Percentiles rank a stretch among this genome's conserved stretches.
phyloP scores from a whole-genome alignment of 2,797 vertebrate genomes.

The Esox lucius region DNA sequence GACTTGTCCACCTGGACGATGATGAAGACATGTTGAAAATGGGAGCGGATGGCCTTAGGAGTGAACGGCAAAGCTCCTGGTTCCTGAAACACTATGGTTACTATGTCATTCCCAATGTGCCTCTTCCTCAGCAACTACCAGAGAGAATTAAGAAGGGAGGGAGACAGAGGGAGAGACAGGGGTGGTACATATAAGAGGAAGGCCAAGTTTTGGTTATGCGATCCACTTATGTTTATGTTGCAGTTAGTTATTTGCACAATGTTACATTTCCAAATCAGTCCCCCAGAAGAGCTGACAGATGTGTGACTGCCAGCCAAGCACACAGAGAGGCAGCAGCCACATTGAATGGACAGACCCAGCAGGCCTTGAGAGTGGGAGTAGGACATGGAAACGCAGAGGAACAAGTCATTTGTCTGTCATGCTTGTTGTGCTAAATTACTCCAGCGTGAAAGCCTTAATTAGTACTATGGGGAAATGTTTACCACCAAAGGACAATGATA shows the following conservation, averaged over 20 bases:
- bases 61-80: constrained; percentile 89
- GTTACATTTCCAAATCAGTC: neutral
- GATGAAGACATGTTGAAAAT: constrained; percentile 93
- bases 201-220: constrained; percentile 15
- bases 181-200: neutral
- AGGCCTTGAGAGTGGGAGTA: neutral
- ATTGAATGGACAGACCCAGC: neutral
- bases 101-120: constrained; percentile 93
- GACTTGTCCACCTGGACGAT: constrained; percentile 82
- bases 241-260: neutral
- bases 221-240: constrained; percentile 25
- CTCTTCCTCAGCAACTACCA: constrained; percentile 87
- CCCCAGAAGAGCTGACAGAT: neutral
- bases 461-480: neutral
- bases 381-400: neutral
- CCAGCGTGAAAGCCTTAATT: constrained; percentile 26
- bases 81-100: constrained; percentile 95
- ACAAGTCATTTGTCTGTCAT: constrained; percentile 57
- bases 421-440: constrained; percentile 36
- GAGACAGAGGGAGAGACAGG: constrained; percentile 14
- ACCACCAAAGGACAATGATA: neutral
- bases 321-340: neutral
- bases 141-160: neutral
- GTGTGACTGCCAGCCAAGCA: constrained; percentile 29
- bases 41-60: constrained; percentile 88